A percentile compares a stretch with the other conserved stretches of the same genome.
phyloP scores from a whole-genome alignment of 1,140 invertebrate species.

The Tetramorium alpestre region DNA sequence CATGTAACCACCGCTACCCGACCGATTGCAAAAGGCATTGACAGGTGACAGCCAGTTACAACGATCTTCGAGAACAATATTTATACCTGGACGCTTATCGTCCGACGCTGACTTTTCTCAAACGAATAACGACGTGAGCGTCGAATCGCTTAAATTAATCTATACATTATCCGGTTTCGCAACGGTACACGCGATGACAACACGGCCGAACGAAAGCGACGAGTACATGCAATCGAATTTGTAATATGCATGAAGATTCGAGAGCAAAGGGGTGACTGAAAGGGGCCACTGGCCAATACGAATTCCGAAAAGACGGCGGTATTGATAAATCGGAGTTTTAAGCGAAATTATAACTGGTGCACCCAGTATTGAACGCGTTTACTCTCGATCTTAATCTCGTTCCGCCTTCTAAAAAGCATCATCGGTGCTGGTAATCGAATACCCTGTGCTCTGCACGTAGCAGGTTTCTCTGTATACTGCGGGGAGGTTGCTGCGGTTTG shows the following conservation, averaged over 20 bases:
- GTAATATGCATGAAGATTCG: background rate
- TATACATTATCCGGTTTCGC: conserved; percentile 4
- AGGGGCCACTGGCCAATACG: background rate
- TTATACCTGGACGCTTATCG: conserved; percentile 32
- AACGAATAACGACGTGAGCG: background rate
- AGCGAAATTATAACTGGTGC: background rate
- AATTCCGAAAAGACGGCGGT: background rate
- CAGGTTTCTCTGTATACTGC: conserved; percentile 61
- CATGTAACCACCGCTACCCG: conserved; percentile 19
- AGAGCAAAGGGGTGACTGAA: background rate
- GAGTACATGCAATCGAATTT: conserved; percentile 3
- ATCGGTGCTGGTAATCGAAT: conserved; percentile 66
- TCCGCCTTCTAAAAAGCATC: conserved; percentile 25
- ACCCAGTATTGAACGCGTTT: background rate
- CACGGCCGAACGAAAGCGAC: background rate
- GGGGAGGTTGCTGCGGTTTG: conserved; percentile 52
- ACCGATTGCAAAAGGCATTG: conserved; percentile 50
- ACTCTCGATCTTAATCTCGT: conserved; percentile 51
- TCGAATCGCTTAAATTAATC: conserved; percentile 32
- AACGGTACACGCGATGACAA: background rate
- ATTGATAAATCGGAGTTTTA: conserved; percentile 1
- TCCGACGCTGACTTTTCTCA: background rate
- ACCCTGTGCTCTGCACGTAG: conserved; percentile 40
- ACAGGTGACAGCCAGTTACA: conserved; percentile 56
- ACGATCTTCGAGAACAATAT: conserved; percentile 19